A percentile compares a stretch with the other conserved stretches of the same genome.
Conservation (phyloP, 2,113 vertebrate genomes). For the Uria aalge region DNA sequence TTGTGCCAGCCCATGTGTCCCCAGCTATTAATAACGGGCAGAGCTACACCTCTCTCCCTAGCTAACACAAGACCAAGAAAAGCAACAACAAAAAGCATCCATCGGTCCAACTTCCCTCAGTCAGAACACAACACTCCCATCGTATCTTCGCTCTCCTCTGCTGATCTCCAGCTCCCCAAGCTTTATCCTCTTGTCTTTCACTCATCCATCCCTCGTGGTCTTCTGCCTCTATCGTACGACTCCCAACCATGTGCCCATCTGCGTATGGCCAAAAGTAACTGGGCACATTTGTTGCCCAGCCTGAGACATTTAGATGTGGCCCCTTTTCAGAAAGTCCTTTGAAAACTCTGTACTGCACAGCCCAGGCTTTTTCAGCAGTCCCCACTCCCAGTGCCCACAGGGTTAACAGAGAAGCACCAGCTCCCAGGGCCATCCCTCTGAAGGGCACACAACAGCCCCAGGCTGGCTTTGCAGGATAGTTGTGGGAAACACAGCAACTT, state of each 20-base stretch:
- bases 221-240: background rate
- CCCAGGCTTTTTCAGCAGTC: background rate
- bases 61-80: background rate
- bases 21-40: background rate
- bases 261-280: background rate
- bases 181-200: background rate
- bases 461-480: accelerated
- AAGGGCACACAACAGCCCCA: background rate
- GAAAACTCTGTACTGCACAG: background rate
- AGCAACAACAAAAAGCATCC: background rate
- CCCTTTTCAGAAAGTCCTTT: background rate
- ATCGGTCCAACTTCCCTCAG: background rate
- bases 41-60: background rate
- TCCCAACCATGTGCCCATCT: background rate
- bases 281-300: background rate
- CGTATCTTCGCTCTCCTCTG: background rate
- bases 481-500: background rate
- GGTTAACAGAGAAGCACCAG: background rate
- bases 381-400: too few relatives aligned
- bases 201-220: background rate
- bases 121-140: background rate
- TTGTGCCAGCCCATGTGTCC: accelerated
- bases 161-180: background rate
- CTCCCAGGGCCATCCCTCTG: background rate
- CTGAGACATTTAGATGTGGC: background rate